Base-by-base conservation (phyloP, 2,888 invertebrate genomes). In the Argyresthia albistria region DNA sequence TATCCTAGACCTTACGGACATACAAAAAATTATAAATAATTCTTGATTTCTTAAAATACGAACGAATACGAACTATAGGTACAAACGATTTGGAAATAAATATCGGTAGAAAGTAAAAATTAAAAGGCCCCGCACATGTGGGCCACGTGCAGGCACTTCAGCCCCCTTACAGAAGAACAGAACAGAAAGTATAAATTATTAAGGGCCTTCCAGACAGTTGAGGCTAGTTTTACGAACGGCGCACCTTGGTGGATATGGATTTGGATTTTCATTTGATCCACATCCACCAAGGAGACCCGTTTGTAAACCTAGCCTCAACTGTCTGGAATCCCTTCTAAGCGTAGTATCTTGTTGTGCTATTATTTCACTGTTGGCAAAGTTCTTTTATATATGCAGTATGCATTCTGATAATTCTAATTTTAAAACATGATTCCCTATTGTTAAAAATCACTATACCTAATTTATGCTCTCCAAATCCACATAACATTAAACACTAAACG, bases 391-490 rank as follows among this genome's bases (percentile, higher is more conserved):
- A n/a, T n/a, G n/a, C n/a, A n/a, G 25, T 25, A 25, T 25, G 25
- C 6, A 25, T 2, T 25, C 6, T 25, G 2, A 25, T 25, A 2
- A 25, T 25, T 25, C 6, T 35, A 37, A 53, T 15, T 12, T 16
- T 46, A 37, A 49, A 16, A 39, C 16, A 15, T 39, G 16, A 25
- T 25, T 25, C 25, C 25, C 25, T 25, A 25, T 25, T 25, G 25
- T 6, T 25, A 25, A 25, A 25, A 25, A 25, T 25, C 15, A 39
- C 50, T 62, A 58, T 58, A 59, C 64, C 50, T 56, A 53, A 56
- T 55, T 57, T 36, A 11, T 46, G 35, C 35, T 35, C 9, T 45
- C 56, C 37, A 39, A 14, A 12, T 10, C 42, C 39, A 25, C 42
- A 39, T 39, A 53, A 52, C 37, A 39, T 8, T 42, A 47, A 53